Evolutionary conservation across 2,888 invertebrate species (phyloP), one percentile per base, ranked within the genome.

Genomic region (Sarcophaga carnaria): DNA sequence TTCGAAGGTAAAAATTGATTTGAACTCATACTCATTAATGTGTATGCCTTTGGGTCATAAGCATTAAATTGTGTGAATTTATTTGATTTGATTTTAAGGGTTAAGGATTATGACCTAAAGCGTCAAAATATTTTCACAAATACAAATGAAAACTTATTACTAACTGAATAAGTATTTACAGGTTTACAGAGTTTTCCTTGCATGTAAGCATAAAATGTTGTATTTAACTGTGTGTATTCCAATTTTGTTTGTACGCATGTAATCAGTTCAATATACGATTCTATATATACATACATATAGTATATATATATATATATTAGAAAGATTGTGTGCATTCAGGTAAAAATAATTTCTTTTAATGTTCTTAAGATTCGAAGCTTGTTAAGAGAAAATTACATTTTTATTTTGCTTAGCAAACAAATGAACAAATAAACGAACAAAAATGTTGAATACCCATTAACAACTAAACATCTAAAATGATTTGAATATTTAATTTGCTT

Each of bases 401-500:
- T 88, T 86, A 37, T 84, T 81, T 88, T 80, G 88, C 75, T 54
- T 82, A 69, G 79, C 74, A 59, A 71, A 66, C 25, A 74, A 27
- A 47, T 20, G 22, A 14, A 62, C 47, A 12, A 12, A 69, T 69
- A 70, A 70, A 63, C 59, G 3, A 17, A 54, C 17, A 49, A 2
- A 37, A 37, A 37, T 37, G 14, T 17, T 3, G 62, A 62, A 22
- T 60, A 49, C 47, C 37, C 17, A 60, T 37, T 37, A 37, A 37
- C 37, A 37, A 10, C 37, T 37, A 37, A 37, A 88, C 82, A 81
- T 81, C 45, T 64, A 88, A 90, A 88, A 87, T 84, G 91, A 90
- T 91, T 90, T 89, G 90, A 91, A 91, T 91, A 90, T 90, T 86
- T 90, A 88, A 88, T 88, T 86, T 88, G 70, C 81, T 88, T 90